Evolutionary conservation across 2,113 vertebrate species (phyloP).

Genomic region (Lynx canadensis): DNA sequence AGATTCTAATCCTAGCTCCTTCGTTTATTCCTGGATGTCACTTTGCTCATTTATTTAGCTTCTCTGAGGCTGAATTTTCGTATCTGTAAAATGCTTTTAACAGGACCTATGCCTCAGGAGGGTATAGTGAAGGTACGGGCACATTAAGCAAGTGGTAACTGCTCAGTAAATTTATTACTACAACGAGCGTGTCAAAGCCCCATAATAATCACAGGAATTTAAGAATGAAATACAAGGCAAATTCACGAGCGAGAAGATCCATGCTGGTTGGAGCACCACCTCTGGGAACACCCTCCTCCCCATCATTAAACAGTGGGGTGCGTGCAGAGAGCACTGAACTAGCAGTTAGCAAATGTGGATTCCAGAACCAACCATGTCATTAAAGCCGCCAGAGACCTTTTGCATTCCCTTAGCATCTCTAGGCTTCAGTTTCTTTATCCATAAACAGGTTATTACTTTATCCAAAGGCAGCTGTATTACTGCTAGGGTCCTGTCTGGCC

Average conservation of each 20-base stretch:
- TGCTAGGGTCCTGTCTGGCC: not conserved
- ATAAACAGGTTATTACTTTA: too few relatives aligned
- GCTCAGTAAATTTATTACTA: not conserved
- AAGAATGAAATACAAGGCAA: slow-evolving; percentile 27
- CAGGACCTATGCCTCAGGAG: not conserved
- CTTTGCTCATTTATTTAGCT: not conserved
- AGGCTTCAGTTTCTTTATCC: slow-evolving; percentile 21
- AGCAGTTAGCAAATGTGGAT: slow-evolving; percentile 11
- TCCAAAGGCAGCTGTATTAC: not conserved
- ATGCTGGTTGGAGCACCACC: not conserved
- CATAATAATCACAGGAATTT: not conserved
- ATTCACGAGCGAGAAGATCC: slow-evolving; percentile 9
- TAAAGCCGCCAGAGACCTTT: slow-evolving; percentile 21
- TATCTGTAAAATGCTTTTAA: slow-evolving; percentile 1
- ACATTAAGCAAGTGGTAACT: not conserved
- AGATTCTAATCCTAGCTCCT: not conserved
- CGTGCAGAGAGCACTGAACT: not conserved
- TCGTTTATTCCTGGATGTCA: not conserved
- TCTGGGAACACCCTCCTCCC: not conserved
- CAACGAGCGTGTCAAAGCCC: not conserved
- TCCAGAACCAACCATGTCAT: slow-evolving; percentile 23
- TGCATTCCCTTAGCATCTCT: not conserved
- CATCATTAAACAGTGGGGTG: not conserved
- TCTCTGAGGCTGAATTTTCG: slow-evolving; percentile 5
- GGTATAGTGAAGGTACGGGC: not conserved